These are phyloP conservation scores for Bucco capensis DNA, from an alignment of 2,113 vertebrate genomes.

Conservation along the genomic window DNA sequence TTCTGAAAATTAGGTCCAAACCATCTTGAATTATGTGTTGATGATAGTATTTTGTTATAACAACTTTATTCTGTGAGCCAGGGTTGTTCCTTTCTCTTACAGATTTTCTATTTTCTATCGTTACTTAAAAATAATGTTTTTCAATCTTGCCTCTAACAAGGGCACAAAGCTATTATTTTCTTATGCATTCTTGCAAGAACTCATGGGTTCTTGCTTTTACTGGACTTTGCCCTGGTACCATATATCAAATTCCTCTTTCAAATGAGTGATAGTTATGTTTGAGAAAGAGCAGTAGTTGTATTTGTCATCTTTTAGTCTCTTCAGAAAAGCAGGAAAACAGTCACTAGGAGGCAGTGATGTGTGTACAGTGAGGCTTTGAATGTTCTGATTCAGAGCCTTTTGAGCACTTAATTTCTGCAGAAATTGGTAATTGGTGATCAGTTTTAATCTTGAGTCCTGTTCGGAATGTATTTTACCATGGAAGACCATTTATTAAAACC, in stretches of 20 bases:
- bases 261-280: neutral
- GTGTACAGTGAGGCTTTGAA: neutral
- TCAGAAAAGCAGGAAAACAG: neutral
- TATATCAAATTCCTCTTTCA: neutral
- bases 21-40: constrained; percentile 25
- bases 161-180: neutral
- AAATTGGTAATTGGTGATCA: neutral
- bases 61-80: neutral
- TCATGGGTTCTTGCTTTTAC: neutral
- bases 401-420: neutral
- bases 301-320: neutral
- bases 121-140: neutral
- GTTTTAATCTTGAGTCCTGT: neutral
- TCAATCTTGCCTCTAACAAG: neutral
- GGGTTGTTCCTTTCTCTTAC: neutral
- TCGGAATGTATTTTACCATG: neutral
- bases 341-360: neutral
- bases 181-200: neutral
- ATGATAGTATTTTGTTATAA: constrained; percentile 34
- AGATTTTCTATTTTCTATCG: neutral
- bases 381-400: neutral
- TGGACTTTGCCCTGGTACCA: neutral
- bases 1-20: constrained; percentile 25
- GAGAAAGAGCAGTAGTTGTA: neutral
- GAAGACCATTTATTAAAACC: neutral